Base-by-base conservation (phyloP, 2,888 invertebrate genomes). In the Hirtodrosophila trivittata region DNA sequence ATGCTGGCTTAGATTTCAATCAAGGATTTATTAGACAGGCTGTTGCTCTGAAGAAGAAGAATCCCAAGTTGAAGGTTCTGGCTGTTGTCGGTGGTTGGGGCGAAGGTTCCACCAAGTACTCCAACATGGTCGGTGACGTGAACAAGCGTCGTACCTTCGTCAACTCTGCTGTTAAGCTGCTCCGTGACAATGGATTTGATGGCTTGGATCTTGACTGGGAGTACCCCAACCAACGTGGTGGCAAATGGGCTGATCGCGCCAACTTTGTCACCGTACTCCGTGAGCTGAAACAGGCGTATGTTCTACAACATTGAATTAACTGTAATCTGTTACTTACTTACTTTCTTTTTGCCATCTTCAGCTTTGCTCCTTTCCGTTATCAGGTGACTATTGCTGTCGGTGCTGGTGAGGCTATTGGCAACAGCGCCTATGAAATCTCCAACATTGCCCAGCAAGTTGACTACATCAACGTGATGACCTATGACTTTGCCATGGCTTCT, bases 21-120 rank as follows among this genome's bases (percentile, higher is more conserved):
- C 25, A 75, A 33, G 86, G 80, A 21, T 81, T 80, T 39, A 86
- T 81, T 6, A 67, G 28, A 16, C 41, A 83, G 42, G 84, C 84
- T 0, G 26, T 86, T 3, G 77, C 51, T 1, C 43, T 86, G 26
- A 81, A 86, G 64, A n/a, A 10, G 0, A 62, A 63, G 33, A 80
- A 86, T 12, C 32, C 58, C 35, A 66, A 67, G 5, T 56, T 81
- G 13, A 96, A 96, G 89, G 95, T 96, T 0, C 91, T 96, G 0
- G 92, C 97, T 9, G 97, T 97, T 0, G 93, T 98, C 47, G 98
- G 98, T 5, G 98, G 97, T 0, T 97, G 97, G 97, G 97, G 96
- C 86, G 97, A 97, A 91, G 97, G 97, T 0, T 95, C 95, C 0
- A 95, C 95, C 1, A 97, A 97, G 87, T 97, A 97, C 90, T 96